Evolutionary conservation across 2,888 invertebrate genomes (phyloP).

Genomic region (Ernsta delagoae): DNA sequence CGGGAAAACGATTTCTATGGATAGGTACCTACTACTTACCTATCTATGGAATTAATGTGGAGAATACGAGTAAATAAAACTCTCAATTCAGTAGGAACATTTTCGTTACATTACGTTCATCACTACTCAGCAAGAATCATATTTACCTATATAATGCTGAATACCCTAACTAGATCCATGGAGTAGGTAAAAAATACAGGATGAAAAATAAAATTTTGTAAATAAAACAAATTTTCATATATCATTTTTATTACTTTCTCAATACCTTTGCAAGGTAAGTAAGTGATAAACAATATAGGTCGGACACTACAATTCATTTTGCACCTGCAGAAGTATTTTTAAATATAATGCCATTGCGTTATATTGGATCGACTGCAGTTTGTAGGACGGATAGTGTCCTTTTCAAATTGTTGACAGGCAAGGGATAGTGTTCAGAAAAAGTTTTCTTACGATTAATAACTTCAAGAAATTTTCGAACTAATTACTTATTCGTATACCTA

Average conservation of each 20-base stretch:
- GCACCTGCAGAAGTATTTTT: constrained; percentile 53
- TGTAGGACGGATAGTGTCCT: constrained; percentile 77
- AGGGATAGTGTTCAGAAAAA: constrained; percentile 72
- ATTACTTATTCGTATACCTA: constrained; percentile 75
- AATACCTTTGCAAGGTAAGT: constrained; percentile 80
- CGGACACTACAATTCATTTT: constrained; percentile 66
- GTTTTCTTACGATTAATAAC: constrained; percentile 74
- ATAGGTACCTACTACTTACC: no score
- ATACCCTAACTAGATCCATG: no score
- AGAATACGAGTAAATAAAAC: no score
- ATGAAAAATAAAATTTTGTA: neutral
- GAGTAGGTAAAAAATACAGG: neutral
- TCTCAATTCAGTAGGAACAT: no score
- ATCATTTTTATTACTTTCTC: constrained; percentile 71
- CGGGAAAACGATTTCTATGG: no score
- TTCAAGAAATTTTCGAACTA: constrained; percentile 75
- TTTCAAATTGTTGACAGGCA: constrained; percentile 53
- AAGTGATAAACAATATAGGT: constrained; percentile 71
- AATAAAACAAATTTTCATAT: constrained; percentile 44
- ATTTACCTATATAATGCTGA: no score
- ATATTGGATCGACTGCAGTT: constrained; percentile 57
- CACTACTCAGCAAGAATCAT: no score
- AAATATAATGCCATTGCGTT: constrained; percentile 53
- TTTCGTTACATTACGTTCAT: no score
- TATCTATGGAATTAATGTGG: no score